Percentiles rank a stretch among this genome's conserved stretches.
Conservation (phyloP, 30 jellyfish, hydroid and myxozoan genomes). For the Catostylus mosaicus region DNA sequence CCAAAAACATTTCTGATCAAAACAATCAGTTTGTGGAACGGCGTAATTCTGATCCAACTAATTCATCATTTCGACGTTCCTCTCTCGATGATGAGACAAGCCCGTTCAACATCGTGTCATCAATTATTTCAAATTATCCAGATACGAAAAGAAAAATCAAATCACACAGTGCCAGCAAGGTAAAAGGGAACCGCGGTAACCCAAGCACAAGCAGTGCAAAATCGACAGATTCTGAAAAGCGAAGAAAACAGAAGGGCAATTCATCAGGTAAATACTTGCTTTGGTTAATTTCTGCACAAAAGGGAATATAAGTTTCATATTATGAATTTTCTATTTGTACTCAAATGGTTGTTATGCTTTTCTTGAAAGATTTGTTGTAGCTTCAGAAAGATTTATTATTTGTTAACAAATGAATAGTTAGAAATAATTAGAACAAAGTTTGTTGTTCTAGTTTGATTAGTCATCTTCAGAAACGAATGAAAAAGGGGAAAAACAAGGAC, state of each 20-base stretch:
- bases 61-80: background rate
- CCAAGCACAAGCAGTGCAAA: background rate
- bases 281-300: too few species aligned
- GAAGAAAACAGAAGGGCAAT: background rate
- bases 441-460: too few species aligned
- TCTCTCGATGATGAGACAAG: constrained; percentile 30
- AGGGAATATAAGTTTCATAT: too few species aligned
- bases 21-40: constrained; percentile 4
- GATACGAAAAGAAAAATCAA: background rate
- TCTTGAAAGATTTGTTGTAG: too few species aligned
- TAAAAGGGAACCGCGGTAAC: background rate
- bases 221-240: background rate
- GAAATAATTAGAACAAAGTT: too few species aligned
- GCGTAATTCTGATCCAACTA: constrained; percentile 39
- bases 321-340: too few species aligned
- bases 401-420: too few species aligned
- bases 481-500: too few species aligned
- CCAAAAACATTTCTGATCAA: background rate
- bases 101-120: constrained; percentile 21
- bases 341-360: too few species aligned
- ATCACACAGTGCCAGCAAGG: background rate
- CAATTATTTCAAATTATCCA: constrained; percentile 16
- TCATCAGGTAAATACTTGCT: too few species aligned
- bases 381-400: too few species aligned
- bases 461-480: too few species aligned